Percentiles rank a stretch among this genome's conserved stretches.
phyloP scores from a whole-genome alignment of 2,797 vertebrate species.

The Tapera naevia region DNA sequence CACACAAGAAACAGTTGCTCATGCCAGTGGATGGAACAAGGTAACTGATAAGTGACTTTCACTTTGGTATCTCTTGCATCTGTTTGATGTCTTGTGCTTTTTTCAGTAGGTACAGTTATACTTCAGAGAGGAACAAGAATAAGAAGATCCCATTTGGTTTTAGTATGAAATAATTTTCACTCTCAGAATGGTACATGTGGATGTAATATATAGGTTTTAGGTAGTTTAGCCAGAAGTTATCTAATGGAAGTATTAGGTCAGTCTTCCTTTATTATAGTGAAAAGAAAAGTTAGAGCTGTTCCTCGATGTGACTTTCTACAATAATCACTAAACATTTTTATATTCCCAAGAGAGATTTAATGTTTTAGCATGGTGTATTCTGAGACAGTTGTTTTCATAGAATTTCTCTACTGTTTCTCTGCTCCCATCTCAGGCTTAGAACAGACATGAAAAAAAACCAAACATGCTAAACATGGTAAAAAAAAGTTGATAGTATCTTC shows the following conservation, averaged over 20 bases:
- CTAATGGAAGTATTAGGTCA: background rate
- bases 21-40: slow-evolving; percentile 89
- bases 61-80: background rate
- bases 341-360: background rate
- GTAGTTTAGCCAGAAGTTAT: background rate
- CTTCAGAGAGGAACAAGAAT: background rate
- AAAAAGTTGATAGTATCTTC: background rate
- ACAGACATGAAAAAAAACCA: background rate
- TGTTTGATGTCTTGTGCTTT: background rate
- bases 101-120: background rate
- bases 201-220: background rate
- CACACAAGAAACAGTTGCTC: slow-evolving; percentile 76
- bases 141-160: background rate
- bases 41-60: slow-evolving; percentile 71
- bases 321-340: background rate
- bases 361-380: background rate
- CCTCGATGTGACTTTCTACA: background rate
- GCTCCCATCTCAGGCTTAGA: background rate
- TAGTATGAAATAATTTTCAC: background rate
- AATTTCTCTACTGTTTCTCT: background rate
- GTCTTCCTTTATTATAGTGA: background rate
- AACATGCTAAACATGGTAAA: background rate
- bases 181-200: background rate
- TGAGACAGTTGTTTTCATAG: background rate
- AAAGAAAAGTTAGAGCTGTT: background rate